Conservation (phyloP, 2,797 vertebrate genomes). For the Hephaestus fuliginosus region DNA sequence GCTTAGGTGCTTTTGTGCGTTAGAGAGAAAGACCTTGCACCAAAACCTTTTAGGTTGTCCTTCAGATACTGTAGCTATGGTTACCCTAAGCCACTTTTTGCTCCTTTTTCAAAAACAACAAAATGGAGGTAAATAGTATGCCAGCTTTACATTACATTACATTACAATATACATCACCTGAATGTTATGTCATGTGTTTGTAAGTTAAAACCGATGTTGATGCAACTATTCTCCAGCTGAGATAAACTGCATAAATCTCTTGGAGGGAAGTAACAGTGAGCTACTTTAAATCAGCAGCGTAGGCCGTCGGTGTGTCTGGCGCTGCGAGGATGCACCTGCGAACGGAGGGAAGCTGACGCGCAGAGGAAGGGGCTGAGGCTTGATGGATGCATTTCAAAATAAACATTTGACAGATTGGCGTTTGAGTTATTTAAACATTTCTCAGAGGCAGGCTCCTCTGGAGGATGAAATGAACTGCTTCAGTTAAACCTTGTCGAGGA, state of each 20-base stretch:
- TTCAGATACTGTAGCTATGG: constrained; percentile 4
- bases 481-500: constrained; percentile 17
- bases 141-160: background rate
- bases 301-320: constrained; percentile 30
- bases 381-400: constrained; percentile 47
- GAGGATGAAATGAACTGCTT: constrained; percentile 36
- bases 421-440: constrained; percentile 47
- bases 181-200: background rate
- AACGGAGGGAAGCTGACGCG: constrained; percentile 17
- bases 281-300: constrained; percentile 42
- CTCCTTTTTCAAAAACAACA: background rate
- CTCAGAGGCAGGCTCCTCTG: constrained; percentile 23
- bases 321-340: constrained; percentile 28
- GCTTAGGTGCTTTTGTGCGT: background rate
- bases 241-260: constrained; percentile 26
- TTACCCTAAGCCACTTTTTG: background rate
- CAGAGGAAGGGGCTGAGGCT: constrained; percentile 11
- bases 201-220: constrained; percentile 27
- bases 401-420: constrained; percentile 55
- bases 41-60: background rate
- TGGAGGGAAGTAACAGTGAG: constrained; percentile 27
- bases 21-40: constrained; percentile 1
- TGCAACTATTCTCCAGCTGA: constrained; percentile 40
- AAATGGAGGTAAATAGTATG: background rate
- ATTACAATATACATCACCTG: background rate